Conservation (phyloP, 2,113 vertebrate species). For the Nothoprocta perdicaria region DNA sequence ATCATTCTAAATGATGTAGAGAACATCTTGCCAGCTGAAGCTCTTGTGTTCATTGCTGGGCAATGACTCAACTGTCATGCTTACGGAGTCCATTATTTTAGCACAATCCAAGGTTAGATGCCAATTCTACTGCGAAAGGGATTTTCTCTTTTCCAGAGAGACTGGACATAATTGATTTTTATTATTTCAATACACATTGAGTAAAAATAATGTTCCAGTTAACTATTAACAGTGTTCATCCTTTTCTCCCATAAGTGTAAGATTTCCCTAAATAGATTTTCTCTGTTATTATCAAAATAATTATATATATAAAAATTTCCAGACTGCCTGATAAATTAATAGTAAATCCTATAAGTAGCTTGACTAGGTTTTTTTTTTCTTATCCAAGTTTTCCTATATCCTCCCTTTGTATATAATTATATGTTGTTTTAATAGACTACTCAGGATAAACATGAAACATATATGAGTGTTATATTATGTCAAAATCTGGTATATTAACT, state of each 20-base stretch:
- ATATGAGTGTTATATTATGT: neutral
- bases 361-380: neutral
- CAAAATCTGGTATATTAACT: neutral
- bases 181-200: neutral
- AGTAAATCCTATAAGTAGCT: neutral
- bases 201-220: neutral
- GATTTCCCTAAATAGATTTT: neutral
- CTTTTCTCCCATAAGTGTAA: neutral
- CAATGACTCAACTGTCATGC: neutral
- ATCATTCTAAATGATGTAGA: neutral
- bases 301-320: neutral
- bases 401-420: neutral
- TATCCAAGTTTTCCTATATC: neutral
- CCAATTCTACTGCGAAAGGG: neutral
- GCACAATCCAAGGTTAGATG: neutral
- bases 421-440: neutral
- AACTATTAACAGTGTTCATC: neutral
- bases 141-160: neutral
- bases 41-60: neutral
- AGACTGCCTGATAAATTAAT: neutral
- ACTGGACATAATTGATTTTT: neutral
- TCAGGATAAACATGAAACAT: neutral
- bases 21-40: neutral
- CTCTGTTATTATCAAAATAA: neutral
- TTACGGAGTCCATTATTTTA: neutral